Percentiles rank a stretch among this genome's conserved stretches.
phyloP scores from a whole-genome alignment of 2,113 vertebrate genomes.

The Chelonoidis abingdonii region DNA sequence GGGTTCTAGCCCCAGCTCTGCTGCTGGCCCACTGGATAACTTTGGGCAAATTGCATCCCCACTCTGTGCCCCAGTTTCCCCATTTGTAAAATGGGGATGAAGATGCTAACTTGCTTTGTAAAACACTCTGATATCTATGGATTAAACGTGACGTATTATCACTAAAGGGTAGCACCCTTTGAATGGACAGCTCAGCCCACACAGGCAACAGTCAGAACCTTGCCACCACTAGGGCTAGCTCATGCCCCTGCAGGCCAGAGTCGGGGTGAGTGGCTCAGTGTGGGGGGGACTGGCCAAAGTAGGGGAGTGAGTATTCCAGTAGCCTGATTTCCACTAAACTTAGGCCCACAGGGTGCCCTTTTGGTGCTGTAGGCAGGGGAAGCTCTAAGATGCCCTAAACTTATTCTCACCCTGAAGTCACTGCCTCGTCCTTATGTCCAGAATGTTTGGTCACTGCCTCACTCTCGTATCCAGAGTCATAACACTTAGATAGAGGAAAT shows the following conservation, averaged over 20 bases:
- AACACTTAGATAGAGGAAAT: rapidly evolving
- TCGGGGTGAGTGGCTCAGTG: not conserved
- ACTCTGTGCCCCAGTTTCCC: not conserved
- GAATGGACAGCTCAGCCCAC: not conserved
- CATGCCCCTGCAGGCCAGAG: not conserved
- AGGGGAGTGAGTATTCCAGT: not conserved
- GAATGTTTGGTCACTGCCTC: not conserved
- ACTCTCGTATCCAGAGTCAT: not conserved
- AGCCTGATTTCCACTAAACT: not conserved
- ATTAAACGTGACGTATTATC: not conserved
- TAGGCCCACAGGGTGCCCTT: not conserved
- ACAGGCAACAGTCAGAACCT: not conserved
- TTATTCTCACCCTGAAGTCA: not conserved
- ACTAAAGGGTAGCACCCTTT: not conserved
- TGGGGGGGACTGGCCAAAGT: not conserved
- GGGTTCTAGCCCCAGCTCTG: not conserved
- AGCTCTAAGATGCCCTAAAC: not conserved
- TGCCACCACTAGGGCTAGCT: not conserved
- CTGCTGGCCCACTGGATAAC: not conserved
- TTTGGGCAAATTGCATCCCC: not conserved
- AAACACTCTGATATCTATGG: not conserved
- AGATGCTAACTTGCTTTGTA: not conserved
- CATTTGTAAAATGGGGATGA: not conserved
- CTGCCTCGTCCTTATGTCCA: not conserved
- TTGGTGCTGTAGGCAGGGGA: not conserved